Evolutionary conservation across 1,140 invertebrate species (phyloP).

Genomic region (Heliconius nattereri): DNA sequence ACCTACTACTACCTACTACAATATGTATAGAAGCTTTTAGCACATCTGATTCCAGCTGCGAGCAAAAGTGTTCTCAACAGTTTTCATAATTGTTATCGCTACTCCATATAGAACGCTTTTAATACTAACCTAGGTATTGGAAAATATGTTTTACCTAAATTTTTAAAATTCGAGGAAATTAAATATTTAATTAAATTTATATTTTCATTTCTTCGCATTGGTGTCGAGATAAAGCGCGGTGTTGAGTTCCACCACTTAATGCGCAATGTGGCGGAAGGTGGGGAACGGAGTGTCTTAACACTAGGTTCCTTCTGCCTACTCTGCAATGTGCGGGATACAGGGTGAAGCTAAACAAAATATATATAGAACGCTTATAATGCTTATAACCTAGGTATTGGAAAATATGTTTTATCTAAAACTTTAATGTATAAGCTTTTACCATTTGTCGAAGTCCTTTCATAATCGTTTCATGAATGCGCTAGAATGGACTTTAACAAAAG

Average conservation of each 20-base stretch:
- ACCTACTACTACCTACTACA: conserved; percentile 25
- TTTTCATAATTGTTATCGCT: conserved; percentile 18
- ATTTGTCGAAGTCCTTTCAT: conserved; percentile 2
- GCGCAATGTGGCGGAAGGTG: too few species aligned
- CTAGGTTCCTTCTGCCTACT: too few species aligned
- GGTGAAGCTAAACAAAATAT: too few species aligned
- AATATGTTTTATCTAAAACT: background rate
- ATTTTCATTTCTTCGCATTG: too few species aligned
- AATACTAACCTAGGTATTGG: background rate
- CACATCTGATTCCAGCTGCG: conserved; percentile 64
- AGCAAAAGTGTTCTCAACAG: conserved; percentile 48
- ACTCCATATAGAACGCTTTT: background rate
- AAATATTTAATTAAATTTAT: too few species aligned
- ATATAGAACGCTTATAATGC: background rate
- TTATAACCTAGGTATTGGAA: background rate
- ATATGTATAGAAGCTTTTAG: conserved; percentile 75
- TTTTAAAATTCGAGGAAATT: background rate
- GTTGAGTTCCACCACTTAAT: too few species aligned
- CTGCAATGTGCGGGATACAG: too few species aligned
- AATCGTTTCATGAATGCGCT: conserved; percentile 6
- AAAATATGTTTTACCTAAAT: background rate
- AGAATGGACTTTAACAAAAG: conserved; percentile 11
- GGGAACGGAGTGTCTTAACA: too few species aligned
- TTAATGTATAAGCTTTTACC: background rate
- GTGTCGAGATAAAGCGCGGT: too few species aligned